Percentiles rank a stretch among this genome's conserved stretches.
phyloP scores from a whole-genome alignment of 2,888 invertebrate species.

The Helicoverpa assulta region DNA sequence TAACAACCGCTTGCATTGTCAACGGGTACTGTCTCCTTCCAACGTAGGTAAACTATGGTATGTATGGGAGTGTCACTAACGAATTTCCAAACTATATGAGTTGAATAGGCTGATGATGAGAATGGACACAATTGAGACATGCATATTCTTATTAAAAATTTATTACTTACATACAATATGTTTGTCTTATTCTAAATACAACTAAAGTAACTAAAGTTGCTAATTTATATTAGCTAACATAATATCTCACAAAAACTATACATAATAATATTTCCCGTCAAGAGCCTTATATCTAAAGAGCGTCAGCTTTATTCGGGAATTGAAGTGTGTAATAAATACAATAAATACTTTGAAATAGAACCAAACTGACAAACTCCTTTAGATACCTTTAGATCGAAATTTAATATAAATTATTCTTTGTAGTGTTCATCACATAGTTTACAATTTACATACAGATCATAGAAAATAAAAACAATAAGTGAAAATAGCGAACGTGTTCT shows the following conservation, averaged over 20 bases:
- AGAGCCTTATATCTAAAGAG: slow-evolving; percentile 74
- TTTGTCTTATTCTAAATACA: slow-evolving; percentile 86
- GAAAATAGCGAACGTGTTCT: slow-evolving; percentile 55
- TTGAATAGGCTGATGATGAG: too few relatives aligned
- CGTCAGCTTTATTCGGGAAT: slow-evolving; percentile 79
- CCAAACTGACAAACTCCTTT: slow-evolving; percentile 77
- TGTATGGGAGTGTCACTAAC: too few relatives aligned
- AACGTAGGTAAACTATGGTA: too few relatives aligned
- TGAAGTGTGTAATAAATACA: slow-evolving; percentile 86
- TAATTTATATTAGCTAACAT: slow-evolving; percentile 86
- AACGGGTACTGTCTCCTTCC: too few relatives aligned
- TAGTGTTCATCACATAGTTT: slow-evolving; percentile 84
- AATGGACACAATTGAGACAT: slow-evolving; percentile 38
- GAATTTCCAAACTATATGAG: too few relatives aligned
- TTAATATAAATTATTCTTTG: slow-evolving; percentile 83
- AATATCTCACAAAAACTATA: slow-evolving; percentile 85
- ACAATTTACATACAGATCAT: slow-evolving; percentile 86
- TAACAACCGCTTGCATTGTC: too few relatives aligned
- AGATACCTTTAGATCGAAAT: slow-evolving; percentile 70
- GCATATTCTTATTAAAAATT: slow-evolving; percentile 85
- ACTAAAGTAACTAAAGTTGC: slow-evolving; percentile 82
- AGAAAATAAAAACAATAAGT: slow-evolving; percentile 68
- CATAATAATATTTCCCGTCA: slow-evolving; percentile 78
- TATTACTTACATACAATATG: slow-evolving; percentile 88
- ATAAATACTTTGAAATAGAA: slow-evolving; percentile 85